phyloP scores from a whole-genome alignment of 2,888 invertebrate species.

The Hecatera dysodea region DNA sequence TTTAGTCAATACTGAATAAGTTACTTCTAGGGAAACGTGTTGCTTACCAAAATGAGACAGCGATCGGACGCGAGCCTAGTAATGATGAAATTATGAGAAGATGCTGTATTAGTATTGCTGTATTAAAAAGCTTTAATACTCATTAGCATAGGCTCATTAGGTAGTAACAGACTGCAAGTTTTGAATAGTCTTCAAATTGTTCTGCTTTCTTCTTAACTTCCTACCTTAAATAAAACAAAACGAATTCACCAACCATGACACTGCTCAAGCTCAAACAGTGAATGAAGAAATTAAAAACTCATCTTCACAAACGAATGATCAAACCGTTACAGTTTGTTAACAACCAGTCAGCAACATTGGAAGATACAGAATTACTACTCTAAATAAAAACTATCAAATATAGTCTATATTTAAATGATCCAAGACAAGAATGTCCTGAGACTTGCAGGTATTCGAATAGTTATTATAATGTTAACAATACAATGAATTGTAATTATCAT shows the following conservation, averaged over 20 bases:
- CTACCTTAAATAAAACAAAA: slow-evolving; percentile 16
- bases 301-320: slow-evolving; percentile 59
- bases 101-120: too few relatives aligned
- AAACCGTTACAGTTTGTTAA: slow-evolving; percentile 64
- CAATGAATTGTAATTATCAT: neutral
- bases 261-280: slow-evolving; percentile 36
- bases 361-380: slow-evolving; percentile 64
- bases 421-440: neutral
- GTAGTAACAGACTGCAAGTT: neutral
- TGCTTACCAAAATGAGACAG: too few relatives aligned
- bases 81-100: neutral
- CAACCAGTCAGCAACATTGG: slow-evolving; percentile 60
- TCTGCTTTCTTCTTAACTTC: neutral
- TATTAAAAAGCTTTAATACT: too few relatives aligned
- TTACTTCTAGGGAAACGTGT: neutral
- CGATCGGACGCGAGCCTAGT: neutral
- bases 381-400: slow-evolving; percentile 49
- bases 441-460: neutral
- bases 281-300: slow-evolving; percentile 65
- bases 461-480: neutral
- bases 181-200: neutral
- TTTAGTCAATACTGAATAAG: neutral
- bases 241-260: slow-evolving; percentile 30
- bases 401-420: neutral
- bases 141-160: too few relatives aligned